Conservation (phyloP, 2,113 vertebrate genomes). For the Physeter macrocephalus region DNA sequence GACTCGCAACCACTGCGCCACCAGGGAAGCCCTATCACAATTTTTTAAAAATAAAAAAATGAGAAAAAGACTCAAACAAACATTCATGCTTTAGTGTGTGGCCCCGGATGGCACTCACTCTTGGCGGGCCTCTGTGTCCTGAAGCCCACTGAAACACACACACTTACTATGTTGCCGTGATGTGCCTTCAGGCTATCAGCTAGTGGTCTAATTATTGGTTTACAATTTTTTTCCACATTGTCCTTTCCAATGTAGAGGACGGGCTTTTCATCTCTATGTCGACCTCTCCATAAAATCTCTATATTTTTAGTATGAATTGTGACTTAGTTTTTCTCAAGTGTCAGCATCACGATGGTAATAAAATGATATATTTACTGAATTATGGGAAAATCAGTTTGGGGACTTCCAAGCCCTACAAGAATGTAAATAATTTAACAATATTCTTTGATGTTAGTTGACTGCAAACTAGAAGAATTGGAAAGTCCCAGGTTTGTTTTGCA, state of each 20-base stretch:
- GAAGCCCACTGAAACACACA: neutral
- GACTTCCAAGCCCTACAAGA: conserved; percentile 36
- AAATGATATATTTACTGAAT: conserved; percentile 1
- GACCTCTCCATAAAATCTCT: neutral
- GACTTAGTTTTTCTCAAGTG: neutral
- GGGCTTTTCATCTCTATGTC: neutral
- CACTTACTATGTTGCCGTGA: fast-evolving
- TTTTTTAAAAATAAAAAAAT: neutral
- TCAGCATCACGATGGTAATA: neutral
- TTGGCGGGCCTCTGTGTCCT: neutral
- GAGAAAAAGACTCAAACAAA: neutral
- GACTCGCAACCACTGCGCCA: no score
- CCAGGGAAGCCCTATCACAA: no score
- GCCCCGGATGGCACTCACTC: neutral
- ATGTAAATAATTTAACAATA: conserved; percentile 20
- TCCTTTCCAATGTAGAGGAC: neutral
- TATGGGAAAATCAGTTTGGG: conserved; percentile 21
- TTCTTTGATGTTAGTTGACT: neutral
- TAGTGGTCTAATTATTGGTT: neutral
- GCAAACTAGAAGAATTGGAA: neutral
- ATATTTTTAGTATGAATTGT: neutral
- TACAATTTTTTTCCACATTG: neutral
- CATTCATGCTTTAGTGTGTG: neutral
- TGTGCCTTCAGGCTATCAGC: neutral
- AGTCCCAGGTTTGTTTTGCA: neutral